phyloP scores from a whole-genome alignment of 1,140 invertebrate species.

The Vanessa atalanta region DNA sequence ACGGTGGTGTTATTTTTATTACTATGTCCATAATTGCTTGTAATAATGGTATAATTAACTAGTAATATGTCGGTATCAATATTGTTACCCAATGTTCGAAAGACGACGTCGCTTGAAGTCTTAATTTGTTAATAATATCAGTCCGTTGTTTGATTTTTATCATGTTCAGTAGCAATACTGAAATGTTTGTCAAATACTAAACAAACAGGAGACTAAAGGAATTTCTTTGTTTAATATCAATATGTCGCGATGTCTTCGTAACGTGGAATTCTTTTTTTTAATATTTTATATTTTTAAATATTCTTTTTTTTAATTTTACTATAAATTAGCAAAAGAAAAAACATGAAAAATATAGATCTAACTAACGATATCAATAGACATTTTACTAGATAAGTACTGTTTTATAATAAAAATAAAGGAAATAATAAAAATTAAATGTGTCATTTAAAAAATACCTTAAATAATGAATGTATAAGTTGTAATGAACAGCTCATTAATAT shows the following conservation, averaged over 20 bases:
- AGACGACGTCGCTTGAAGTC: background rate
- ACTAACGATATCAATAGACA: background rate
- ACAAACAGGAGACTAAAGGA: background rate
- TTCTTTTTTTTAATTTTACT: no score
- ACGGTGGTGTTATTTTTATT: slow-evolving; percentile 18
- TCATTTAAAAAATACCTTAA: background rate
- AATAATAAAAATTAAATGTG: slow-evolving; percentile 1
- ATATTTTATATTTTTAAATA: background rate
- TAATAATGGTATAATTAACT: slow-evolving; percentile 16
- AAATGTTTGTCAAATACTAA: slow-evolving; percentile 2
- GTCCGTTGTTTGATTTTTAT: background rate
- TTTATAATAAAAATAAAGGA: background rate
- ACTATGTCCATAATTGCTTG: background rate
- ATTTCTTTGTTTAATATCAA: background rate
- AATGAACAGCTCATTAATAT: slow-evolving; percentile 4
- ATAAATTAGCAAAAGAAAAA: no score
- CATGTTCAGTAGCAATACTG: background rate
- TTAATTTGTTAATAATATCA: background rate
- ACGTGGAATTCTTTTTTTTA: background rate
- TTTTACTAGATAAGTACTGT: background rate
- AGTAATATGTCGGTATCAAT: background rate
- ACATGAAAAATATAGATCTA: no score
- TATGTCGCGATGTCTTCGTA: background rate
- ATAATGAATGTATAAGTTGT: slow-evolving; percentile 4
- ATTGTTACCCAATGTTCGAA: background rate